Evolutionary conservation across 2,797 vertebrate species (phyloP).

Genomic region (Holocentrus rufus): DNA sequence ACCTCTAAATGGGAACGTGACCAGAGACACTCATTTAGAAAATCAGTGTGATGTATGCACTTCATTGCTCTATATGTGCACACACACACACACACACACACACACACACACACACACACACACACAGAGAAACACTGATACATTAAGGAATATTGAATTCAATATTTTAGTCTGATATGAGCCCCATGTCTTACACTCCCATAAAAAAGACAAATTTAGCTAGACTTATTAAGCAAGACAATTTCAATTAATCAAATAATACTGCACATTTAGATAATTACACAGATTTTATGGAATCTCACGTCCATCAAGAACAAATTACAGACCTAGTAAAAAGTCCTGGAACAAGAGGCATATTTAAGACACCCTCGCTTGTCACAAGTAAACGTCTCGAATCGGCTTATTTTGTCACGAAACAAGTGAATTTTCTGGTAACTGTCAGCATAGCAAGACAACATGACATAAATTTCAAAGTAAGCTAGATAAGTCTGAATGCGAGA

Average conservation of each 20-base stretch:
- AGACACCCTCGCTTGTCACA: slow-evolving; percentile 12
- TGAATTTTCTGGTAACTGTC: slow-evolving; percentile 41
- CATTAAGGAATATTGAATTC: no score
- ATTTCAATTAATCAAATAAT: neutral
- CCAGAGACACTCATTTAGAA: neutral
- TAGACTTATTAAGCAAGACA: neutral
- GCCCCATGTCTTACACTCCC: no score
- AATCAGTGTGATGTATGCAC: neutral
- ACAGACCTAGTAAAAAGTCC: neutral
- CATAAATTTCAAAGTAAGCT: slow-evolving; percentile 38
- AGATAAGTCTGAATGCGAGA: slow-evolving; percentile 44
- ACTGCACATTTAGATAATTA: neutral
- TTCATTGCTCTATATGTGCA: neutral
- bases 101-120: neutral
- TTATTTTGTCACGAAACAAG: slow-evolving; percentile 19
- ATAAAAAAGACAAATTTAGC: no score
- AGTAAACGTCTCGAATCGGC: slow-evolving; percentile 19
- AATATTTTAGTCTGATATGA: no score
- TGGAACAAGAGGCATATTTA: neutral
- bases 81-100: neutral
- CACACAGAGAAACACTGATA: neutral
- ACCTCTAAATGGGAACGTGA: no score
- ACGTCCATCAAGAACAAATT: neutral
- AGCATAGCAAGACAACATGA: slow-evolving; percentile 46
- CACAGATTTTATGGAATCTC: neutral